These are phyloP conservation scores for Potorous gilbertii DNA, from an alignment of 2,797 vertebrate genomes.

Conservation along the genomic window DNA sequence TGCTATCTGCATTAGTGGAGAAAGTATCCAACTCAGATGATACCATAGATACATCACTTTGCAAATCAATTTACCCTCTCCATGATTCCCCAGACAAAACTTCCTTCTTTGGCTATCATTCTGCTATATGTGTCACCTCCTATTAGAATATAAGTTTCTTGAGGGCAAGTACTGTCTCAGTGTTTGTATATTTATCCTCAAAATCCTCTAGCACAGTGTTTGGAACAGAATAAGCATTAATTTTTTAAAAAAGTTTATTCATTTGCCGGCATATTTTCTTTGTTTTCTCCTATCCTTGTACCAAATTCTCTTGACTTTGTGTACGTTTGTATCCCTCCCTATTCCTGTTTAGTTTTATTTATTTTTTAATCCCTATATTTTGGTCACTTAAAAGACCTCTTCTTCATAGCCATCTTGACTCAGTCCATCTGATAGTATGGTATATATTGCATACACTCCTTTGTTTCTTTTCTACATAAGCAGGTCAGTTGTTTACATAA, in stretches of 20 bases:
- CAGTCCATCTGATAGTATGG: not conserved
- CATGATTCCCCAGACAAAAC: not conserved
- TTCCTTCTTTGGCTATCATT: not conserved
- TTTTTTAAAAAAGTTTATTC: not conserved
- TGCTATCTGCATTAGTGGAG: not conserved
- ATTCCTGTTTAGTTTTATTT: not conserved
- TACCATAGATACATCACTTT: too few relatives aligned
- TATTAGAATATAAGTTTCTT: not conserved
- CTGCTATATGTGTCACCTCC: not conserved
- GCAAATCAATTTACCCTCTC: too few relatives aligned
- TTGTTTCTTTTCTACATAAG: not conserved
- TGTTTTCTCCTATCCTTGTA: not conserved
- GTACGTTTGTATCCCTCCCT: not conserved
- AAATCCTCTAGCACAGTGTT: not conserved
- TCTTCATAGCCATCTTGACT: not conserved
- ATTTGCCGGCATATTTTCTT: not conserved
- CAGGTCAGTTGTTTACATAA: not conserved
- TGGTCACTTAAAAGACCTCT: not conserved
- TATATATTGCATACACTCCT: not conserved
- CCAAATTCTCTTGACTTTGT: not conserved
- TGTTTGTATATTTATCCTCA: not conserved
- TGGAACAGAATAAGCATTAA: not conserved
- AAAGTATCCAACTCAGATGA: not conserved
- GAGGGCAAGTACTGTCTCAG: not conserved
- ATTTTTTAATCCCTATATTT: not conserved